These are phyloP conservation scores for Percopsis transmontana DNA, from an alignment of 2,113 vertebrate species.

Conservation along the genomic window DNA sequence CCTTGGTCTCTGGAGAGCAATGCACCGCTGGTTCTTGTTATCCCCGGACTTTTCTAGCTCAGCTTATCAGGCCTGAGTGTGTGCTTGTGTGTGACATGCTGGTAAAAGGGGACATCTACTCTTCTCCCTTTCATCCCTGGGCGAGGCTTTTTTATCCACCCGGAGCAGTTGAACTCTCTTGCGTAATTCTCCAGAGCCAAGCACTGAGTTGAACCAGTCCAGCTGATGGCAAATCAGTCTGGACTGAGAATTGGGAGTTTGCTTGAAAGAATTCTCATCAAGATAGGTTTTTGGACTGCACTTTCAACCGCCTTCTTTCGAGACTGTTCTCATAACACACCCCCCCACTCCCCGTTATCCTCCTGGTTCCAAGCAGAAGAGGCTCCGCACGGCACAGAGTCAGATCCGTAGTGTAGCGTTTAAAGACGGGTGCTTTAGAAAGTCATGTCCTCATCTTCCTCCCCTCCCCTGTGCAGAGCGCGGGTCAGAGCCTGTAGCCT, in stretches of 20 bases:
- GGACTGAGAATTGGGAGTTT: neutral
- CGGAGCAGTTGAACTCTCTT: conserved; percentile 10
- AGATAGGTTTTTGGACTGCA: too few relatives aligned
- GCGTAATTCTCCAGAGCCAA: conserved; percentile 22
- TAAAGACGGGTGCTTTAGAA: too few relatives aligned
- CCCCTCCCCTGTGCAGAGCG: conserved; percentile 17
- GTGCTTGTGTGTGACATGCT: conserved; percentile 30
- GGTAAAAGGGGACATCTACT: neutral
- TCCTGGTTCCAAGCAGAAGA: too few relatives aligned
- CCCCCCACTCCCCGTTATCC: neutral
- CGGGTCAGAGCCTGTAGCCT: conserved; percentile 5
- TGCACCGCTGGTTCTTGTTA: conserved; percentile 40
- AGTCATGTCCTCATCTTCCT: neutral
- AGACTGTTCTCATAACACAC: neutral
- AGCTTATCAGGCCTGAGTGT: neutral
- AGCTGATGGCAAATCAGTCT: neutral
- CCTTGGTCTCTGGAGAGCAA: conserved; percentile 13
- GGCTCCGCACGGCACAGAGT: too few relatives aligned
- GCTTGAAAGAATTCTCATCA: neutral
- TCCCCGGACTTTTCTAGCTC: conserved; percentile 9
- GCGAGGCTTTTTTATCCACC: conserved; percentile 26
- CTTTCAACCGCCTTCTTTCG: too few relatives aligned
- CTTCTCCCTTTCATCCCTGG: conserved; percentile 29
- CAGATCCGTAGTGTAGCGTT: too few relatives aligned
- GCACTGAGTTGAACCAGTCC: conserved; percentile 15